A percentile compares a stretch with the other conserved stretches of the same genome.
Evolutionary conservation across 2,113 vertebrate species (phyloP).

Genomic region (Hippotragus niger): DNA sequence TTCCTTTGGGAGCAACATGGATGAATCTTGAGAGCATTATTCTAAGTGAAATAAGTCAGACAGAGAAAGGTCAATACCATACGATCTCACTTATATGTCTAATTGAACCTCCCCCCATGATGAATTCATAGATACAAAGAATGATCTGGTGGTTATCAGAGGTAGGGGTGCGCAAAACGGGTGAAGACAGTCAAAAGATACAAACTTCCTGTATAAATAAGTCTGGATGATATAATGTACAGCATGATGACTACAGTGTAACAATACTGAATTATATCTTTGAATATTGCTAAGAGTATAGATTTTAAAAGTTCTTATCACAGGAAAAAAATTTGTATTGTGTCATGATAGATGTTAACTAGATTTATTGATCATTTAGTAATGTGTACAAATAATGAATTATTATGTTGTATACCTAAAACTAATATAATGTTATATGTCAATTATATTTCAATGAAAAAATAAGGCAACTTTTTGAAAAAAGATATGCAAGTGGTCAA

Average conservation of each 20-base stretch:
- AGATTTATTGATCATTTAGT: not conserved
- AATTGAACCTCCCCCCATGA: too few relatives aligned
- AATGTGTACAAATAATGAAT: not conserved
- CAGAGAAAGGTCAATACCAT: not conserved
- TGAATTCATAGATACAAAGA: not conserved
- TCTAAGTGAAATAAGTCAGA: not conserved
- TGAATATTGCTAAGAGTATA: not conserved
- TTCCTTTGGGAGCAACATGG: not conserved
- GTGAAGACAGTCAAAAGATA: not conserved
- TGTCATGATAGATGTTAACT: not conserved
- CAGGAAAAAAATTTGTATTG: not conserved
- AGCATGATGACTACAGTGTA: not conserved
- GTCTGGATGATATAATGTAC: not conserved
- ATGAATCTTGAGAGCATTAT: not conserved
- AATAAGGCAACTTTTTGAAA: not conserved
- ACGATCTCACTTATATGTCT: not conserved
- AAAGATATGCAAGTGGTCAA: not conserved
- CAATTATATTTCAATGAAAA: not conserved
- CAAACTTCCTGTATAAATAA: not conserved
- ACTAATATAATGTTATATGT: not conserved
- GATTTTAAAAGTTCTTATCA: not conserved
- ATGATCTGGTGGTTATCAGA: not conserved
- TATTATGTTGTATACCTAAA: not conserved
- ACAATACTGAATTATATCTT: not conserved
- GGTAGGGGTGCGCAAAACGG: not conserved